Percentiles rank a stretch among this genome's conserved stretches.
Conservation (phyloP, 1,140 invertebrate genomes). For the Sitophilus oryzae region DNA sequence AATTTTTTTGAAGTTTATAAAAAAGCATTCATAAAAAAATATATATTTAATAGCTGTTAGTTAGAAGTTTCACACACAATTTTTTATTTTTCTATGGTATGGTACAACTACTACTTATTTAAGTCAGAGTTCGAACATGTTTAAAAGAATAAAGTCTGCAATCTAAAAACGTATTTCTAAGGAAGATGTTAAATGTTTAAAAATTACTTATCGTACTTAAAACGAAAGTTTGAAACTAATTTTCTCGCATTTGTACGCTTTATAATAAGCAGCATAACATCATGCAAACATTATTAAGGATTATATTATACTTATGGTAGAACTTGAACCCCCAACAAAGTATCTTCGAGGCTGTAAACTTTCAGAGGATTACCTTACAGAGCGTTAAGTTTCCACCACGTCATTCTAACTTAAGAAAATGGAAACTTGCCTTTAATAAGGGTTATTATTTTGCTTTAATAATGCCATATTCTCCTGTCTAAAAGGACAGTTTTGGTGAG, state of each 20-base stretch:
- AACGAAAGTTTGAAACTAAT: neutral
- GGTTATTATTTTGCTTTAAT: constrained; percentile 8
- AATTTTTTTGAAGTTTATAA: too few species aligned
- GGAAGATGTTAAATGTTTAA: neutral
- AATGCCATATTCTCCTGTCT: neutral
- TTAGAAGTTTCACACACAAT: too few species aligned
- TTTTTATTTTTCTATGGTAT: too few species aligned
- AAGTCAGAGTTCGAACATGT: too few species aligned
- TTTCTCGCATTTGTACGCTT: neutral
- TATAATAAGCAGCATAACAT: neutral
- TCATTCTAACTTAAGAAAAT: constrained; percentile 10
- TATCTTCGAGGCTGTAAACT: constrained; percentile 8
- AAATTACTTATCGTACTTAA: neutral
- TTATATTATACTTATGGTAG: constrained; percentile 9
- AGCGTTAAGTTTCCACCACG: constrained; percentile 4
- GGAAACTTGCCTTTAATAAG: constrained; percentile 8
- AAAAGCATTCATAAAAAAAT: too few species aligned
- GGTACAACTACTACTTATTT: too few species aligned
- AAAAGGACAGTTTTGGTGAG: neutral
- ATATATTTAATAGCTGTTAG: too few species aligned
- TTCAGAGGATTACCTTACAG: constrained; percentile 4
- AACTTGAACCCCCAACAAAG: constrained; percentile 6
- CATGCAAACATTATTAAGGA: constrained; percentile 7
- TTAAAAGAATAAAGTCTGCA: too few species aligned
- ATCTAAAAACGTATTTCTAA: too few species aligned